phyloP scores from a whole-genome alignment of 2,797 vertebrate species.

The Sciurus carolinensis region DNA sequence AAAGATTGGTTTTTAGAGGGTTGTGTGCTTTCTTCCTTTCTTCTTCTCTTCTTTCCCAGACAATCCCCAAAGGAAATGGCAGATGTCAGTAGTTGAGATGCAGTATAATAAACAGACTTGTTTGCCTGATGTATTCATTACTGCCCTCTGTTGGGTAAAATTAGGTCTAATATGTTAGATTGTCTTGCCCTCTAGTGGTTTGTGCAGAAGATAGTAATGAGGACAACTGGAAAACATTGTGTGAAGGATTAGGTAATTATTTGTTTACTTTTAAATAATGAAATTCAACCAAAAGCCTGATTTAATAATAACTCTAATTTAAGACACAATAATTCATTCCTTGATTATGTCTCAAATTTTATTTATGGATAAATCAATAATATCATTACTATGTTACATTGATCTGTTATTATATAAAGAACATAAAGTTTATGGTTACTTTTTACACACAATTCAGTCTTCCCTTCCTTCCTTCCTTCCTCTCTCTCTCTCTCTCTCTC shows the following conservation, averaged over 20 bases:
- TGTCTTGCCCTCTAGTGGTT: conserved; percentile 76
- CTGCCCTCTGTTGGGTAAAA: conserved; percentile 78
- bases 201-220: neutral
- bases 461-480: neutral
- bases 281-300: neutral
- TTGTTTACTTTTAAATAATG: conserved; percentile 31
- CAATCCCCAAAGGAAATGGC: conserved; percentile 12
- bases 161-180: conserved; percentile 42
- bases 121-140: conserved; percentile 37
- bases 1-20: conserved; percentile 57
- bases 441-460: neutral
- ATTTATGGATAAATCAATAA: conserved; percentile 13
- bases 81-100: neutral
- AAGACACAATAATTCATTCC: neutral
- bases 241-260: neutral
- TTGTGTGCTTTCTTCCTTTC: neutral
- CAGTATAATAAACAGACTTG: neutral
- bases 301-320: conserved; percentile 45
- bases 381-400: conserved; percentile 22
- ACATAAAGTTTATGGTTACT: neutral
- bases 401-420: neutral
- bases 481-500: too few relatives aligned
- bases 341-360: neutral
- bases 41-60: neutral
- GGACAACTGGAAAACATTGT: neutral